Evolutionary conservation across 2,113 vertebrate genomes (phyloP).

Genomic region (Scartelaos histophorus): DNA sequence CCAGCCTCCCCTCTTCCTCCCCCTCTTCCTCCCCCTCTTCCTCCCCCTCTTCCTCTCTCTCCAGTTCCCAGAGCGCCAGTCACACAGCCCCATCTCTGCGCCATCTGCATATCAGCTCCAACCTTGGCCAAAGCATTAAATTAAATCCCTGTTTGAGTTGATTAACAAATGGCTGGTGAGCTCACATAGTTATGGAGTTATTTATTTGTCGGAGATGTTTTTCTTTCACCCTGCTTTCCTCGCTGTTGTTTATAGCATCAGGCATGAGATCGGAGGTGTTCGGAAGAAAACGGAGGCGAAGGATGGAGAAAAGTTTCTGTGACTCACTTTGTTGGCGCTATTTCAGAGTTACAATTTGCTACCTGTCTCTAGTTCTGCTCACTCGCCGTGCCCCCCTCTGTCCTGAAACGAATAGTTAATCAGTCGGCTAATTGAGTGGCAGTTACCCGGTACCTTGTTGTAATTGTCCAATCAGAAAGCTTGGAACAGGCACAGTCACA

Average conservation of each 20-base stretch:
- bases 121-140: conserved; percentile 81
- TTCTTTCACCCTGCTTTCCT: conserved; percentile 10
- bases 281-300: conserved; percentile 31
- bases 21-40: conserved; percentile 21
- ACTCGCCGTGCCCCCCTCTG: conserved; percentile 13
- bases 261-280: conserved; percentile 47
- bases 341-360: conserved; percentile 50
- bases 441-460: conserved; percentile 57
- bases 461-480: conserved; percentile 78
- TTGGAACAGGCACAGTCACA: conserved; percentile 70
- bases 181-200: conserved; percentile 69
- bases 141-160: conserved; percentile 83
- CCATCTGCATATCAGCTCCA: conserved; percentile 80
- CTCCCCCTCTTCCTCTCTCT: background rate
- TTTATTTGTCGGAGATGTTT: conserved; percentile 59
- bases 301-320: conserved; percentile 26
- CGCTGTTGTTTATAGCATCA: conserved; percentile 16
- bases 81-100: conserved; percentile 78
- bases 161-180: conserved; percentile 84
- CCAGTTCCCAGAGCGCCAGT: conserved; percentile 75
- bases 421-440: conserved; percentile 71
- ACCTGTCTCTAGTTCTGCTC: conserved; percentile 51
- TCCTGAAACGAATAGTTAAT: conserved; percentile 68
- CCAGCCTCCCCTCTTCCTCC: background rate
- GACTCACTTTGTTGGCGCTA: conserved; percentile 49